Evolutionary conservation across 2,888 invertebrate genomes (phyloP).

Genomic region (Chamaedrilus cognettii): DNA sequence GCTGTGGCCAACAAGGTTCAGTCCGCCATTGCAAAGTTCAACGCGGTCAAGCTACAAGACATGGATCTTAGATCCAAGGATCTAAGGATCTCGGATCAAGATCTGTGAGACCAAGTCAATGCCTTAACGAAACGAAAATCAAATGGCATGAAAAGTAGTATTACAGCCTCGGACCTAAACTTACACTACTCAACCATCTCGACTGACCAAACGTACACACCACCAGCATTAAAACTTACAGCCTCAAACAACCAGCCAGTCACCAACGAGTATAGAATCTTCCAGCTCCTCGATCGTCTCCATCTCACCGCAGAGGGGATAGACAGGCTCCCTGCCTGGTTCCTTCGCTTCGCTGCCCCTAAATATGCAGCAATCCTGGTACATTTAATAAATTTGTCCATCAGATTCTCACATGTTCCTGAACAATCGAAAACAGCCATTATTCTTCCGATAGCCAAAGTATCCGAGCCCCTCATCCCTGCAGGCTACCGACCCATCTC

Average conservation of each 20-base stretch:
- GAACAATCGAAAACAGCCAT: not conserved
- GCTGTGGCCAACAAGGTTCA: no score
- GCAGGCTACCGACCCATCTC: not conserved
- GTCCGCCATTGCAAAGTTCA: no score
- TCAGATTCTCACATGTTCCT: no score
- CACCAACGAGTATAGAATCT: no score
- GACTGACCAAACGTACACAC: not conserved
- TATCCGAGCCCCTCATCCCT: not conserved
- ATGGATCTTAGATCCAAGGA: no score
- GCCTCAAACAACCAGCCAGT: not conserved
- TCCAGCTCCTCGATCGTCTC: not conserved
- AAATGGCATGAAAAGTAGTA: no score
- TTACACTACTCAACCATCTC: not conserved
- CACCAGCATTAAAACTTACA: not conserved
- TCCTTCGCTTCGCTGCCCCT: not conserved
- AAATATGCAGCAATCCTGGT: no score
- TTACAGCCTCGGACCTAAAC: not conserved
- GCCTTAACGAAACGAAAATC: no score
- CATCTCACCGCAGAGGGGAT: not conserved
- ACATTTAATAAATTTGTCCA: no score
- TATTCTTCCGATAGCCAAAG: not conserved
- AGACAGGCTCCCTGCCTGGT: not conserved
- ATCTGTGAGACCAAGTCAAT: no score
- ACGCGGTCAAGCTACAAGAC: no score
- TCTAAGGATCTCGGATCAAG: no score